phyloP scores from a whole-genome alignment of 2,888 invertebrate genomes.

The Chaitophorus viminalis region DNA sequence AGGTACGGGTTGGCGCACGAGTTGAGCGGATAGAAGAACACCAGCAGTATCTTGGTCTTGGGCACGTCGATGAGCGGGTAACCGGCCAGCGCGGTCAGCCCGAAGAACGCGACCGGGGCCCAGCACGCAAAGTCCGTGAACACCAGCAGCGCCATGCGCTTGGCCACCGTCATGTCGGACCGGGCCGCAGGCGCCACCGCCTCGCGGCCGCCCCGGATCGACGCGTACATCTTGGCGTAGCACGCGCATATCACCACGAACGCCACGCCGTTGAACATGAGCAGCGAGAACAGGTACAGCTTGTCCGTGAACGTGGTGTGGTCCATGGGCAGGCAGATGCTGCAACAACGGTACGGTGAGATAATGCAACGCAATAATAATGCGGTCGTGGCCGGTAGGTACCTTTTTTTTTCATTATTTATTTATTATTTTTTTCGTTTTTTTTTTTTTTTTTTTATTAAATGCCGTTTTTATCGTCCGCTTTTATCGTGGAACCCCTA shows the following conservation, averaged over 20 bases:
- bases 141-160: conserved; percentile 88
- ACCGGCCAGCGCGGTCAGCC: conserved; percentile 85
- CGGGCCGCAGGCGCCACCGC: conserved; percentile 83
- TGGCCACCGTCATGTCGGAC: conserved; percentile 85
- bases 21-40: conserved; percentile 91
- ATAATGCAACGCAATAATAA: conserved; percentile 64
- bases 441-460: no score
- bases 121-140: conserved; percentile 85
- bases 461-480: no score
- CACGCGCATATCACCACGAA: conserved; percentile 86
- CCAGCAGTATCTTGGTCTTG: conserved; percentile 82
- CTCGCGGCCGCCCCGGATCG: conserved; percentile 76
- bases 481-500: no score
- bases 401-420: no score
- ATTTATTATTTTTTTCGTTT: no score
- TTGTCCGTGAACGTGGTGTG: conserved; percentile 76
- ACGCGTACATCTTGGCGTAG: conserved; percentile 86
- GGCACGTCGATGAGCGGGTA: conserved; percentile 85
- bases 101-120: conserved; percentile 91
- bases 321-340: conserved; percentile 90
- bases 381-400: no score
- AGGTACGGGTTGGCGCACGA: conserved; percentile 93
- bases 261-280: conserved; percentile 81
- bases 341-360: conserved; percentile 67
- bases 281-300: conserved; percentile 78